Evolutionary conservation across 2,888 invertebrate genomes (phyloP).

Genomic region (Pollenia amentaria): DNA sequence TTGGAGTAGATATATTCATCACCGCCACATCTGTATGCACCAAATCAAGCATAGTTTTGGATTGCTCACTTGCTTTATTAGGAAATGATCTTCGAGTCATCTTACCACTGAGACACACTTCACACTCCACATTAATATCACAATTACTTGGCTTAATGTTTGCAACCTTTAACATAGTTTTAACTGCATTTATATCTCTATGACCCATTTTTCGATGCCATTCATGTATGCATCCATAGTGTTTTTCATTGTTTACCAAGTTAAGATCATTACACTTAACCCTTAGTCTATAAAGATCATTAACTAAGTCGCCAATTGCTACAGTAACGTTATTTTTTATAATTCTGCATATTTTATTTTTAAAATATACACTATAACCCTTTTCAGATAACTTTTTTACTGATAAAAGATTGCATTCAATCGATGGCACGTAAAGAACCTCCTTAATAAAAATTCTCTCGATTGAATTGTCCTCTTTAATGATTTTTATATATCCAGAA

Average conservation of each 20-base stretch:
- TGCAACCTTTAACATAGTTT: constrained; percentile 18
- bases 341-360: constrained; percentile 14
- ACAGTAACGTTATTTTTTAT: not conserved
- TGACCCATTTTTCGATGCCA: too few relatives aligned
- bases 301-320: not conserved
- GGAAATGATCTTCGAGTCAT: constrained; percentile 47
- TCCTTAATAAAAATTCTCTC: constrained; percentile 11
- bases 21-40: constrained; percentile 26
- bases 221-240: constrained; percentile 21
- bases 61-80: constrained; percentile 39
- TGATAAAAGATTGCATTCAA: constrained; percentile 32
- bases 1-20: too few relatives aligned
- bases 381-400: constrained; percentile 27
- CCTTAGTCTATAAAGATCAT: constrained; percentile 30
- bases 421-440: constrained; percentile 35
- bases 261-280: constrained; percentile 8
- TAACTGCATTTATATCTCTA: constrained; percentile 39
- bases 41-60: constrained; percentile 17
- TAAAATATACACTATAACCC: constrained; percentile 25
- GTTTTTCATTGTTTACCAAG: not conserved
- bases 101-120: constrained; percentile 29
- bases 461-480: constrained; percentile 3
- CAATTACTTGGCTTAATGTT: constrained; percentile 35
- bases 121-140: constrained; percentile 14
- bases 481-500: not conserved